Evolutionary conservation across 2,888 invertebrate genomes (phyloP).

Genomic region (Cheilosia grossa): DNA sequence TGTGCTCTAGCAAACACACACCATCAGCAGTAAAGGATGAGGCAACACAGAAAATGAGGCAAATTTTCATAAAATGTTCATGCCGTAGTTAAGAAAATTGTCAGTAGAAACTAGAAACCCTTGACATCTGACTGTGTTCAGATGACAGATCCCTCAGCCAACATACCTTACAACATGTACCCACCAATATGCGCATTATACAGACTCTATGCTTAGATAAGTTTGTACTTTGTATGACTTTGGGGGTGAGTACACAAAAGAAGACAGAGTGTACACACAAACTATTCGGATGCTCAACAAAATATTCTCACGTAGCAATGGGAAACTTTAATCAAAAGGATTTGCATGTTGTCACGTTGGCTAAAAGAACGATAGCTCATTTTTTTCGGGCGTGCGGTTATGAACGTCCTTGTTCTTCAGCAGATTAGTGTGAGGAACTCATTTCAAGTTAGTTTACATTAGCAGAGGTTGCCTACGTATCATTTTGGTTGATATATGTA

Average conservation of each 20-base stretch:
- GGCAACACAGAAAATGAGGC: conserved; percentile 47
- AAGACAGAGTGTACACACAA: conserved; percentile 58
- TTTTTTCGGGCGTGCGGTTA: conserved; percentile 25
- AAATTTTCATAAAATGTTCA: conserved; percentile 74
- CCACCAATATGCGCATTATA: not conserved
- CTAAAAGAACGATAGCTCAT: conserved; percentile 63
- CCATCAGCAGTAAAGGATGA: conserved; percentile 25
- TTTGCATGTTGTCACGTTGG: conserved; percentile 74
- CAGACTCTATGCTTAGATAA: conserved; percentile 3
- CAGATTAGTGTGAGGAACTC: conserved; percentile 66
- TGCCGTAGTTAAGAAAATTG: conserved; percentile 70
- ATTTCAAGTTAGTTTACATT: conserved; percentile 66
- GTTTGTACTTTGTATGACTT: not conserved
- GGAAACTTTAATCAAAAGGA: conserved; percentile 73
- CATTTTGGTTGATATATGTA: conserved; percentile 59
- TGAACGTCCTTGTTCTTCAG: conserved; percentile 63
- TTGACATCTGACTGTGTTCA: conserved; percentile 74
- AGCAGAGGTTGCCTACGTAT: conserved; percentile 56
- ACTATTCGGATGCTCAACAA: conserved; percentile 71
- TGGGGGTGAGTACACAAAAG: not conserved
- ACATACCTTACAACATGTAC: conserved; percentile 2
- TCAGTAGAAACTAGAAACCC: conserved; percentile 60
- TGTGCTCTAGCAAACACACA: conserved; percentile 29
- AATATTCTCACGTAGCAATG: conserved; percentile 73
- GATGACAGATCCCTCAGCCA: conserved; percentile 66